Evolutionary conservation across 2,888 invertebrate species (phyloP), one percentile per base, ranked within the genome.

Genomic region (Luffia ferchaultella): DNA sequence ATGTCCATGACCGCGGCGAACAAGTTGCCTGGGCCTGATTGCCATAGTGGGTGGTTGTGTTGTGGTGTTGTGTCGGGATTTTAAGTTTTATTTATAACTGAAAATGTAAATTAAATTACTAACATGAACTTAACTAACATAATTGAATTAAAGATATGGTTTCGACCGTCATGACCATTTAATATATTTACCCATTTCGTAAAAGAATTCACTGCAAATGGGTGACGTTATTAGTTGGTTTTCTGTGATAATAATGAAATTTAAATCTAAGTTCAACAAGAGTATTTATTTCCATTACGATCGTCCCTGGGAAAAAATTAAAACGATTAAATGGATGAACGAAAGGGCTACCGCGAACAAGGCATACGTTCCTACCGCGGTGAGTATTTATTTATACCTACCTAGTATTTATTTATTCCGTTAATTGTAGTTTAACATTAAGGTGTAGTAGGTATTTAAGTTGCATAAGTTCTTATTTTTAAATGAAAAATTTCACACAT

Each of bases 331-430:
- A 77, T 93, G 93, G 93, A 93, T 90, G 88, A 94, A 94, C 78
- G 85, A 87, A 61, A 87, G 87, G 65, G 92, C 93, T 47, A 83
- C 86, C 52, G 85, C 89, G 30, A 89, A 90, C 65, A 88, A 89
- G 72, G 94, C 96, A 1, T 97, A 97, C 73, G 87, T 89, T 59
- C 96, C 97, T 45, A 96, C 97, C 18, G 79, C 79, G 66, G 88
- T 88, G 59, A 75, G 75, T 65, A 50, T 45, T 50, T 42, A 30
- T 30, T 30, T 30, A n/a, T n/a, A n/a, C n/a, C n/a, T n/a, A n/a
- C n/a, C n/a, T n/a, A n/a, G n/a, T n/a, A n/a, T n/a, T n/a, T n/a
- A n/a, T n/a, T n/a, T n/a, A n/a, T n/a, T n/a, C n/a, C n/a, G n/a
- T n/a, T n/a, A n/a, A n/a, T n/a, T n/a, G n/a, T n/a, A n/a, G n/a